Base-by-base conservation (phyloP, 2,888 invertebrate species). In the Drosophila planitibia region DNA sequence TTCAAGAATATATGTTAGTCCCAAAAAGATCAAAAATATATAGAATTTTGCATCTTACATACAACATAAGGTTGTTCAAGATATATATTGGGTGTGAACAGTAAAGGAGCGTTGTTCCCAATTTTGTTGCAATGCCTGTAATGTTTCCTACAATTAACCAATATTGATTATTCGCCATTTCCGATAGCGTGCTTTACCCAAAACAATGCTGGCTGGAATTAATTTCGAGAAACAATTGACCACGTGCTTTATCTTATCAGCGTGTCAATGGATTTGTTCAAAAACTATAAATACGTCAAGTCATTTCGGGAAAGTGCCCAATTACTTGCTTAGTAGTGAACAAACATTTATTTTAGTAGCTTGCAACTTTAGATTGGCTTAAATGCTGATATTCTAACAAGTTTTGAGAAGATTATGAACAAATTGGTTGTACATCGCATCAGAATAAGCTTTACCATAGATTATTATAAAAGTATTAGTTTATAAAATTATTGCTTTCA, bases 261-360 rank as follows among this genome's bases (percentile, higher is more conserved):
- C 19, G 2, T 9, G n/a, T 37, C 33, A 32, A 25, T 35, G 19
- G 14, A 10, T 32, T 22, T 22, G 19, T 41, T 22, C n/a, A 19
- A 44, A 53, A 19, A 10, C 41, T n/a, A 33, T 28, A 55, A 60
- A 37, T 9, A 33, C 41, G 25, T 70, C 16, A 60, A 74, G 60
- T 65, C 49, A 47, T 37, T 70, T 60, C 41, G 33, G 74, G 70
- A 41, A 67, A 64, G 79, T 74, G 51, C 63, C 74, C 63, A 65
- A 54, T 58, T 28, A 30, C 7, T 32, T 28, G 35, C 12, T 37
- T n/a, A 6, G 3, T 3, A 5, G 2, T 41, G 4, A 41, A 10
- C 4, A 10, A 41, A 5, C 2, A n/a, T n/a, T 1, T 22, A 16
- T 22, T 22, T 47, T 16, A 22, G 3, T 44, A 22, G 6, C 4